Percentiles rank a stretch among this genome's conserved stretches.
Conservation (phyloP, 2,113 vertebrate genomes). For the Sclerurus mexicanus region DNA sequence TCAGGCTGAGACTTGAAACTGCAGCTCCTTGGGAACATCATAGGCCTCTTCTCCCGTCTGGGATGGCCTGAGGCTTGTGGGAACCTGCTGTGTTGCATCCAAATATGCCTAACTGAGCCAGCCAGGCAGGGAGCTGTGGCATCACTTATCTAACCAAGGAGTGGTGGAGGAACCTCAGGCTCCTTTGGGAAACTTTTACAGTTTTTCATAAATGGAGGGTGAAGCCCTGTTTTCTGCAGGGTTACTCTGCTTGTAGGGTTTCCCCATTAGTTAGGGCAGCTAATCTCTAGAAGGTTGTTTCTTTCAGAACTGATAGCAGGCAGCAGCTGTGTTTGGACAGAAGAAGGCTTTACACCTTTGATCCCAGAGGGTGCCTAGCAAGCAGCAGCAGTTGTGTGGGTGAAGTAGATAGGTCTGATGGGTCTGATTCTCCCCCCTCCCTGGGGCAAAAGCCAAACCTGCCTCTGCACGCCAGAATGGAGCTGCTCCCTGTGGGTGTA, state of each 20-base stretch:
- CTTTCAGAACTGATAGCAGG: background rate
- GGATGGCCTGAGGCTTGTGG: background rate
- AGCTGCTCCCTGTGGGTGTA: background rate
- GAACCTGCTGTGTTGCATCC: background rate
- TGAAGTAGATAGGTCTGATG: background rate
- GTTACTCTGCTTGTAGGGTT: background rate
- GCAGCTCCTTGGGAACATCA: fast-evolving
- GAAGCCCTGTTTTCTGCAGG: background rate
- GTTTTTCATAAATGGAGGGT: background rate
- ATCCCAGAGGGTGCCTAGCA: fast-evolving
- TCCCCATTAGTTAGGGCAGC: background rate
- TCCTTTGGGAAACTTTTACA: background rate
- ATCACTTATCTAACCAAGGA: background rate
- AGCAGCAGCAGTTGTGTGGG: background rate
- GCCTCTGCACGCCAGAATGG: background rate
- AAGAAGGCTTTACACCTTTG: background rate
- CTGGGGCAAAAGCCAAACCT: background rate
- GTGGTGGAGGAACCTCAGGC: background rate
- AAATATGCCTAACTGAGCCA: background rate
- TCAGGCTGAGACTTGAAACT: background rate
- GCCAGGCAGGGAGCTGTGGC: background rate
- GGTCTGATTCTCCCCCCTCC: background rate
- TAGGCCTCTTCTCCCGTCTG: fast-evolving
- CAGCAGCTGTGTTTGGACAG: background rate
- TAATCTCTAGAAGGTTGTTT: background rate